These are phyloP conservation scores for Dreissena rostriformis DNA, from an alignment of 1,140 invertebrate species.

Conservation along the genomic window DNA sequence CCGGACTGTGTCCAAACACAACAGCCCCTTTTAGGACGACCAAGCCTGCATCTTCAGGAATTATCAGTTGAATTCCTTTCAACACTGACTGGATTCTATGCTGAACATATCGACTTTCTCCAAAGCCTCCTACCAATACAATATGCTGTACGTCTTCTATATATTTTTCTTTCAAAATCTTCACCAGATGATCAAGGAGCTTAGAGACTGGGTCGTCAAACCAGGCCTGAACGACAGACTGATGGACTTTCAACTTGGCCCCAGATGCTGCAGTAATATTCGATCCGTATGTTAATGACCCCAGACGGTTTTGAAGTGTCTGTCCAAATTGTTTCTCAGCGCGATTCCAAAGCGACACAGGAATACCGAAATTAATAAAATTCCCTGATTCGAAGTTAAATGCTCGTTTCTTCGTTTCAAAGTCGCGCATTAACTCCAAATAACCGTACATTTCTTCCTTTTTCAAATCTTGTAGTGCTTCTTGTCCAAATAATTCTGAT, in stretches of 20 bases:
- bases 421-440: constrained; percentile 36
- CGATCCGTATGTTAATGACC: not conserved
- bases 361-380: constrained; percentile 18
- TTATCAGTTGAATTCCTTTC: not conserved
- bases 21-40: too few species aligned
- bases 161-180: not conserved
- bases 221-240: constrained; percentile 7
- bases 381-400: not conserved
- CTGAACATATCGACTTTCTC: constrained; percentile 43
- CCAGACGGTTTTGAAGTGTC: not conserved
- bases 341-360: constrained; percentile 15
- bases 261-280: not conserved
- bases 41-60: too few species aligned
- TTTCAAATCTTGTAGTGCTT: constrained; percentile 20
- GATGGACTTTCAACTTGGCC: constrained; percentile 27
- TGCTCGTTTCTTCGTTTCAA: constrained; percentile 51
- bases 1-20: too few species aligned
- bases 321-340: not conserved
- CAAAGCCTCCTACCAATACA: constrained; percentile 57
- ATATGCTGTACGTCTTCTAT: constrained; percentile 21
- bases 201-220: constrained; percentile 21
- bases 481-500: constrained; percentile 34
- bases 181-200: constrained; percentile 10
- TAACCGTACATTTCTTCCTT: too few species aligned
- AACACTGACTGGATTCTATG: constrained; percentile 6